phyloP scores from a whole-genome alignment of 1,140 invertebrate species.

The Saxidomus purpurata region DNA sequence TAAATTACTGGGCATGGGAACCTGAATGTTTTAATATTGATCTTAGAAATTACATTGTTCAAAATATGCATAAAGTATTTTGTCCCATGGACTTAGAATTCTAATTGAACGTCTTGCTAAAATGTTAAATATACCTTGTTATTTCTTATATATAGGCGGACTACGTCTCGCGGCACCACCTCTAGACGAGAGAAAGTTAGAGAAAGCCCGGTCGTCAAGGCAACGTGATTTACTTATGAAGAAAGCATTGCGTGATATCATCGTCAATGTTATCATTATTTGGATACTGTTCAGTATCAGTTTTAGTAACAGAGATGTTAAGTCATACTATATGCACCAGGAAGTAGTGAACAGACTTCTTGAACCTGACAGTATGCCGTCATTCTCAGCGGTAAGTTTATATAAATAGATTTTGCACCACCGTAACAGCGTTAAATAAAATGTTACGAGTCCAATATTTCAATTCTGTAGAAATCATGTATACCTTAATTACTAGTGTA shows the following conservation, averaged over 20 bases:
- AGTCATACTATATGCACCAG: conserved; percentile 68
- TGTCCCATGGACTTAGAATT: too few relatives aligned
- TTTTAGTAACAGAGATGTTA: conserved; percentile 70
- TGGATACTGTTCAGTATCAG: conserved; percentile 77
- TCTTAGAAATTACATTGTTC: too few relatives aligned
- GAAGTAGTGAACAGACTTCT: conserved; percentile 63
- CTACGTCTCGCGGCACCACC: conserved; percentile 68
- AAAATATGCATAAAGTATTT: too few relatives aligned
- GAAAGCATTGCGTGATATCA: conserved; percentile 59
- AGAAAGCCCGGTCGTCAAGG: conserved; percentile 61
- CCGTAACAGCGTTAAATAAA: too few relatives aligned
- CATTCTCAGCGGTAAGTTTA: conserved; percentile 40
- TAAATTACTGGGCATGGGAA: too few relatives aligned
- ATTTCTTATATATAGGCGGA: conserved; percentile 46
- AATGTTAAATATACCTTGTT: too few relatives aligned
- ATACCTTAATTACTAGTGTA: too few relatives aligned
- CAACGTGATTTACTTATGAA: conserved; percentile 71
- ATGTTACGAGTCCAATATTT: too few relatives aligned
- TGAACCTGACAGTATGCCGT: conserved; percentile 21
- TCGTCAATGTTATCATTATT: conserved; percentile 69
- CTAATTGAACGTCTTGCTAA: too few relatives aligned
- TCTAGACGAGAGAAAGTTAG: conserved; percentile 58
- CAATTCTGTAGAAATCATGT: too few relatives aligned
- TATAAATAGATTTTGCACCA: too few relatives aligned
- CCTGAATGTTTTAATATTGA: too few relatives aligned